phyloP scores from a whole-genome alignment of 2,113 vertebrate genomes.

The Pelodiscus sinensis region DNA sequence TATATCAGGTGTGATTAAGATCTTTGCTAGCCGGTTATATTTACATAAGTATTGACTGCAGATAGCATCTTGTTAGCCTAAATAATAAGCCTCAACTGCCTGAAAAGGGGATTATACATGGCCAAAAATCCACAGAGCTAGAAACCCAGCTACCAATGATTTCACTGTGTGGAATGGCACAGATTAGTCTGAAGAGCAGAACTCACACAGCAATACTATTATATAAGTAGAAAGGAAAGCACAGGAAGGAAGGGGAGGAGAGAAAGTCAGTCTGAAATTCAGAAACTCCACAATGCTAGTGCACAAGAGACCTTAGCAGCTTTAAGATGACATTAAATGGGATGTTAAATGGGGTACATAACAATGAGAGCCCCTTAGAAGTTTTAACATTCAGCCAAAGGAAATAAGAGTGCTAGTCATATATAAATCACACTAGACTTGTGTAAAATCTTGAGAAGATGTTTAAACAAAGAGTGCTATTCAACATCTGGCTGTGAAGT shows the following conservation, averaged over 20 bases:
- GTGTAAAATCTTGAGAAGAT: background rate
- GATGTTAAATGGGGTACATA: accelerated
- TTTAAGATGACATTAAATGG: background rate
- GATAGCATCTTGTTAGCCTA: conserved; percentile 54
- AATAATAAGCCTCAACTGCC: conserved; percentile 61
- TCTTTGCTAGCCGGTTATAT: conserved; percentile 37
- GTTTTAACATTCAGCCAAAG: accelerated
- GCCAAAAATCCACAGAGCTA: conserved; percentile 2
- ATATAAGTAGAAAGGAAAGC: background rate
- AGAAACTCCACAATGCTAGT: background rate
- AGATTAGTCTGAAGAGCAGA: conserved; percentile 12
- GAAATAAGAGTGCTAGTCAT: background rate
- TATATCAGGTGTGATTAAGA: conserved; percentile 43
- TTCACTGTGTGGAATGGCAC: conserved; percentile 32
- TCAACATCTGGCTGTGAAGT: background rate
- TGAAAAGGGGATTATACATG: conserved; percentile 32
- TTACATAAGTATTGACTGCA: background rate
- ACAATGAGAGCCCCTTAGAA: background rate
- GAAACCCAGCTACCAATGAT: conserved; percentile 25
- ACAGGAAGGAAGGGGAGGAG: background rate
- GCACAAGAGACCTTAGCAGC: background rate
- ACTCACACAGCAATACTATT: background rate
- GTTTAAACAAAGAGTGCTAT: background rate
- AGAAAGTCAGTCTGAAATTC: conserved; percentile 1
- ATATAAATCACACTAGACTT: accelerated